phyloP scores from a whole-genome alignment of 2,888 invertebrate genomes.

The Patella depressa region DNA sequence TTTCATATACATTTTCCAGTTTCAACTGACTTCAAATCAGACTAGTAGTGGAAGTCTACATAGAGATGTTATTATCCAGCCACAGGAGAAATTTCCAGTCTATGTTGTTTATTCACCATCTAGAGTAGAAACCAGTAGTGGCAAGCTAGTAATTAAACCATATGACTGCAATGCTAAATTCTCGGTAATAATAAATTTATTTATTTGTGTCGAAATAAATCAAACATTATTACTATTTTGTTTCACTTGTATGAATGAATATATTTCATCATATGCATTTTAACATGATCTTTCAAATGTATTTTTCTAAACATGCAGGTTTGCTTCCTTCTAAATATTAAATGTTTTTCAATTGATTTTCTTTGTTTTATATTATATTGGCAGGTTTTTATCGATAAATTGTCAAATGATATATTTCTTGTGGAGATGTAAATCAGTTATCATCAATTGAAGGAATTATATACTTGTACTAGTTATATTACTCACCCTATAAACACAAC shows the following conservation, averaged over 20 bases:
- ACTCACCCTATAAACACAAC: too few species aligned
- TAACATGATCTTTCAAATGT: too few species aligned
- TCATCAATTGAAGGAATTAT: too few species aligned
- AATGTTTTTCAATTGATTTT: too few species aligned
- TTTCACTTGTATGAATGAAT: too few species aligned
- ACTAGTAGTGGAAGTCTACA: slow-evolving; percentile 16
- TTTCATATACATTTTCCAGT: slow-evolving; percentile 18
- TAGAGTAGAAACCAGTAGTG: slow-evolving; percentile 28
- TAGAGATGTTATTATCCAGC: slow-evolving; percentile 38
- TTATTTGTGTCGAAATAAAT: not conserved
- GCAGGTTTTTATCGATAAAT: too few species aligned
- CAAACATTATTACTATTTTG: not conserved
- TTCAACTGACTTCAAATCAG: slow-evolving; percentile 20
- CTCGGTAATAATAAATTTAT: slow-evolving; percentile 38
- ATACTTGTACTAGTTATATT: too few species aligned
- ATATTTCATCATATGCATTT: not conserved
- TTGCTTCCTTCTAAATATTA: too few species aligned
- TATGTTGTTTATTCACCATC: slow-evolving; percentile 47
- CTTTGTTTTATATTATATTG: too few species aligned
- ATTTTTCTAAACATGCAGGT: too few species aligned
- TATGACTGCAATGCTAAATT: slow-evolving; percentile 36
- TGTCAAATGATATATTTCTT: too few species aligned
- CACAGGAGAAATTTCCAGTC: slow-evolving; percentile 42
- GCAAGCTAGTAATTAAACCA: slow-evolving; percentile 49
- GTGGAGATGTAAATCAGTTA: too few species aligned